Evolutionary conservation across 1,140 invertebrate species (phyloP).

Genomic region (Gerris buenoi): DNA sequence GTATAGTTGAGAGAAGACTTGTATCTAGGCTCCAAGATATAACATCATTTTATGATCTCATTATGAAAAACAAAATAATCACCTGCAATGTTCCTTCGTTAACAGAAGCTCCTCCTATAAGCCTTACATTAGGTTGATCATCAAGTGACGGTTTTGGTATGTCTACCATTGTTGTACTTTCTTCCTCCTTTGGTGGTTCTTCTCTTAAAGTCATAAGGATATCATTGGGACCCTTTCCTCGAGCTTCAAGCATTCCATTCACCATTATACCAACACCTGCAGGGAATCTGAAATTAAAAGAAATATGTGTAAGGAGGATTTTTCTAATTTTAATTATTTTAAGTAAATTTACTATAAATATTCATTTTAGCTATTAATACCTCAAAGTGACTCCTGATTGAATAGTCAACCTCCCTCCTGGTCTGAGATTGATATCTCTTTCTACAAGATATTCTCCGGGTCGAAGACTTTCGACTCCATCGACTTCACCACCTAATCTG

Average conservation of each 20-base stretch:
- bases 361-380: conserved; percentile 27
- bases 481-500: conserved; percentile 75
- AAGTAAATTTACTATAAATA: not conserved
- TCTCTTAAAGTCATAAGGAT: conserved; percentile 62
- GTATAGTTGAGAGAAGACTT: too few relatives aligned
- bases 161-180: conserved; percentile 33
- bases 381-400: conserved; percentile 70
- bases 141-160: conserved; percentile 32
- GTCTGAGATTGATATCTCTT: conserved; percentile 79
- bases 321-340: too few relatives aligned
- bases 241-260: conserved; percentile 72
- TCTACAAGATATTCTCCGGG: conserved; percentile 70
- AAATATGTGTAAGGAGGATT: too few relatives aligned
- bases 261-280: conserved; percentile 93
- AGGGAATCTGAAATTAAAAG: conserved; percentile 51
- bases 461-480: conserved; percentile 61
- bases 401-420: conserved; percentile 70
- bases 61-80: too few relatives aligned
- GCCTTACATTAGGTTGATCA: conserved; percentile 45
- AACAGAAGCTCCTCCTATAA: conserved; percentile 55
- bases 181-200: conserved; percentile 41
- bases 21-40: too few relatives aligned
- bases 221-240: conserved; percentile 56
- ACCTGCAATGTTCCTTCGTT: conserved; percentile 69
- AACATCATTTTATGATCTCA: too few relatives aligned